A percentile compares a stretch with the other conserved stretches of the same genome.
These are phyloP conservation scores for Drosophila villosipedis DNA, from an alignment of 2,888 invertebrate genomes.

Conservation along the genomic window DNA sequence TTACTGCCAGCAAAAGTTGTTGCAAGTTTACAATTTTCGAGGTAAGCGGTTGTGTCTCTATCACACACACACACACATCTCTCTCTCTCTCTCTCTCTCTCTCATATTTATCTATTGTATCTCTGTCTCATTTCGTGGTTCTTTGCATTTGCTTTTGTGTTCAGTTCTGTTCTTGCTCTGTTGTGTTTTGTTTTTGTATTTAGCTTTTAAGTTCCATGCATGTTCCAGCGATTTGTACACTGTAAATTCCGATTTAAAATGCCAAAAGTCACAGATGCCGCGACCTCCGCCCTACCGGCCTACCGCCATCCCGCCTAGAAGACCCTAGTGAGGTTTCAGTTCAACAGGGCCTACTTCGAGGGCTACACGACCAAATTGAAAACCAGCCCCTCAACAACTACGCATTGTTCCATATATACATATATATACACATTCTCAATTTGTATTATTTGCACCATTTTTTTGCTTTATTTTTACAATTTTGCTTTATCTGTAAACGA, in stretches of 20 bases:
- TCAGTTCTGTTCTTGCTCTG: slow-evolving; percentile 33
- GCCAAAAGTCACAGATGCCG: slow-evolving; percentile 53
- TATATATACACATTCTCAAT: slow-evolving; percentile 5
- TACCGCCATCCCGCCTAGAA: slow-evolving; percentile 19
- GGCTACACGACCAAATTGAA: slow-evolving; percentile 20
- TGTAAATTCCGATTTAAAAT: slow-evolving; percentile 38
- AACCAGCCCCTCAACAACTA: slow-evolving; percentile 7
- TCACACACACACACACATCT: slow-evolving; percentile 11
- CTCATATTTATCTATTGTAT: slow-evolving; percentile 22
- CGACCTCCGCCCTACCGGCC: slow-evolving; percentile 43
- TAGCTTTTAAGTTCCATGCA: slow-evolving; percentile 53
- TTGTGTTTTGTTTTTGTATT: slow-evolving; percentile 40
- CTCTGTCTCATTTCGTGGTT: slow-evolving; percentile 42
- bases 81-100: slow-evolving; percentile 31
- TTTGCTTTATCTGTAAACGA: slow-evolving; percentile 68
- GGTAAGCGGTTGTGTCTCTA: slow-evolving; percentile 74
- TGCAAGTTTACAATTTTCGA: slow-evolving; percentile 82
- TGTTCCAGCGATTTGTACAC: slow-evolving; percentile 39
- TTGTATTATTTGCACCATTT: slow-evolving; percentile 5
- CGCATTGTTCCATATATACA: slow-evolving; percentile 32
- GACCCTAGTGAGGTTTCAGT: slow-evolving; percentile 59
- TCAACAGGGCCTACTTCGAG: slow-evolving; percentile 50
- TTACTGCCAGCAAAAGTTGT: slow-evolving; percentile 83
- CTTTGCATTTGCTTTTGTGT: slow-evolving; percentile 38
- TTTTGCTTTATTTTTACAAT: slow-evolving; percentile 22